Base-by-base conservation (phyloP, 35 echinoderm and acorn worm species). In the Ophioderma brevispina region DNA sequence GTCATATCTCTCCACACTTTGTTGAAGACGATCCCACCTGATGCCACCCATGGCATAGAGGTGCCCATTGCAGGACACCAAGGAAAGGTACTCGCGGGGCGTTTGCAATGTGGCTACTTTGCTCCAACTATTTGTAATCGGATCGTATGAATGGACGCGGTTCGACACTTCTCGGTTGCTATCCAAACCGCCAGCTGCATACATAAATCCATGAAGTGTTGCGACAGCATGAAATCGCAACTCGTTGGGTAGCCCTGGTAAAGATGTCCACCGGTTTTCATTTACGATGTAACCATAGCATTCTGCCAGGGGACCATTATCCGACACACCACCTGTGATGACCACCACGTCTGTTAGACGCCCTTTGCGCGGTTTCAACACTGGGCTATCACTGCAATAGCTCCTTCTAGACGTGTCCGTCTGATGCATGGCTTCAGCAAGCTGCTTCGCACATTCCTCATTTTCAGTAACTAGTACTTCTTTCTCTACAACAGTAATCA, bases 331-430 rank as follows among this genome's bases (percentile, higher is more conserved):
- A 42, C 97, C 97, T 0, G 92, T 99, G 39, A 99, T 99, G 78
- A 99, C 85, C 23, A 99, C 94, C 10, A 99, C 97, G 84, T 99
- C 97, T 36, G 91, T 95, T 15, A 99, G 63, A 55, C 94, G 88
- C 32, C 97, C 97, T 86, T 99, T 99, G 25, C 97, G 94, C 21
- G 97, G 97, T 76, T 95, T 99, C 84, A 99, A 42, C 11, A 99
- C 97, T 3, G 97, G 97, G 52, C 97, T 99, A 77, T 99, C 97
- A 17, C 92, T 95, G 35, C 97, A 99, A 89, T 99, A 99, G 81
- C 97, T 99, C 32, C 87, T 55, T 80, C 97, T 92, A 23, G 97
- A 93, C 0, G 97, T 99, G 64, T 99, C 97, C 18, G 97, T 99
- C 64, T 99, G 97, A 33, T 95, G 93, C 32, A 92, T 91, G 49